Base-by-base conservation (phyloP, 2,113 vertebrate genomes). In the Labrus mixtus region DNA sequence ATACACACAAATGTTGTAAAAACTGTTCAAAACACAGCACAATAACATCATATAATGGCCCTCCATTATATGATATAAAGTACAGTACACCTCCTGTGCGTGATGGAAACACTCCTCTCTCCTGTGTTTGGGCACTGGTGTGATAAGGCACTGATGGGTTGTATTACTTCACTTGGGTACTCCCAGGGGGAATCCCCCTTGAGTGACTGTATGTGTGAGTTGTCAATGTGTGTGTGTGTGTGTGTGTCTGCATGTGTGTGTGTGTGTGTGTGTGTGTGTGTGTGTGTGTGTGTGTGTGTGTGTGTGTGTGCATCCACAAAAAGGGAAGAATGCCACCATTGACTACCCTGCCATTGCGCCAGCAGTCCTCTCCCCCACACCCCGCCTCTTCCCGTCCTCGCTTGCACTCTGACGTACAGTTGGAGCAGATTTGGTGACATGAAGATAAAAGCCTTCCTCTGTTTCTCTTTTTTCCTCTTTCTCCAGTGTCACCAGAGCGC, bases 391-490 rank as follows among this genome's bases (percentile, higher is more conserved):
- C 83, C 86, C 82, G 54, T 81, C 87, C 81, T 82, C 57, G 53
- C 81, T 80, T 89, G 88, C 90, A 84, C 92, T 93, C 92, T 93
- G 91, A 93, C 91, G 92, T 93, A 90, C 88, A 88, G 90, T 92
- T 77, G 83, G 82, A 93, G 88, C 90, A 91, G 91, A 93, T 93
- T 93, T 90, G 82, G 91, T 93, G 92, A 93, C 92, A 92, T 62
- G n/a, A 61, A 92, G 90, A 93, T 93, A 93, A 93, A 93, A 93
- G 92, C 90, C 88, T 91, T 91, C 88, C 92, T 91, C 90, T 93
- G 92, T 93, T 91, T 91, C 85, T 76, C 76, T 88, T 73, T 73
- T 85, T 80, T 87, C 89, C 88, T 89, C 80, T 89, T 87, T 90
- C 90, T 92, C 91, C 84, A 83, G 83, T 92, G 90, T 91, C 90